These are phyloP conservation scores for Varecia variegata DNA, from an alignment of 2,797 vertebrate species.

Conservation along the genomic window DNA sequence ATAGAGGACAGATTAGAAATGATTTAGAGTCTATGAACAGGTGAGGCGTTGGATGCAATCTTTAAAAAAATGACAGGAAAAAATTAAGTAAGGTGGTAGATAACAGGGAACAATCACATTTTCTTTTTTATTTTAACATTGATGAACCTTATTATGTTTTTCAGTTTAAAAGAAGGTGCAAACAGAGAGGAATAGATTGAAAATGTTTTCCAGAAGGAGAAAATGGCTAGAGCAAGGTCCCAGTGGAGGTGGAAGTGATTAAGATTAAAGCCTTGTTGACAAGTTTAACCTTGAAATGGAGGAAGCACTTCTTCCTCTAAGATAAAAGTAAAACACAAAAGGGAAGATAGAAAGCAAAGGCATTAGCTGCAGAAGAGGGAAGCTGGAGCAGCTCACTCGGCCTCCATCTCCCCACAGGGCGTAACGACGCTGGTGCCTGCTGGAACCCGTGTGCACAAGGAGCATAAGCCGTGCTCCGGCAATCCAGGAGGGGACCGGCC, in stretches of 20 bases:
- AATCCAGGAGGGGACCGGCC: background rate
- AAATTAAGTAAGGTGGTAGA: background rate
- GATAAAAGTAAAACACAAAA: background rate
- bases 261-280: background rate
- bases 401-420: background rate
- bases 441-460: fast-evolving
- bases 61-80: background rate
- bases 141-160: background rate
- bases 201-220: background rate
- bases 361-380: background rate
- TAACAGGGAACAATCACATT: background rate
- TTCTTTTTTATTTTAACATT: background rate
- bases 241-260: background rate
- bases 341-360: background rate
- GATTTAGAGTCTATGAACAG: background rate
- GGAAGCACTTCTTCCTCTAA: background rate
- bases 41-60: background rate
- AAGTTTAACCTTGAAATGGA: background rate
- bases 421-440: fast-evolving
- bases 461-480: fast-evolving
- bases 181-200: background rate
- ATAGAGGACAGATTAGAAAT: background rate
- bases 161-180: background rate
- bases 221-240: background rate
- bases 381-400: background rate